Evolutionary conservation across 2,888 invertebrate species (phyloP), one percentile per base, ranked within the genome.

Genomic region (Nemoura dubitans): DNA sequence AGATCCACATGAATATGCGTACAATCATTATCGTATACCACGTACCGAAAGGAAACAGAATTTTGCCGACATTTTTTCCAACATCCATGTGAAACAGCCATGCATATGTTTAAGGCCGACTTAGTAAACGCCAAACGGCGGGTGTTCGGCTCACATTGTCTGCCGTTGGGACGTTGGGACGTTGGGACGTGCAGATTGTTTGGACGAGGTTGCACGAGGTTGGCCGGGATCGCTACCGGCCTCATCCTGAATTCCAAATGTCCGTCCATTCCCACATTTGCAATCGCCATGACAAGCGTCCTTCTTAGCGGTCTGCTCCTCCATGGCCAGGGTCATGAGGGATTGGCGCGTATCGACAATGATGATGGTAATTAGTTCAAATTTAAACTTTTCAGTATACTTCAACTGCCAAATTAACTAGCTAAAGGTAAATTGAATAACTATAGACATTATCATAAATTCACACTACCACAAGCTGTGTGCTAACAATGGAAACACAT

Each of bases 31-130:
- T 21, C 59, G 16, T 1, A 21, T n/a, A n/a, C n/a, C n/a, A n/a
- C 59, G 14, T 1, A 59, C 59, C 59, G 21, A 7, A 7, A 21
- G 76, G 21, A 76, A 76, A 21, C 78, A 78, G 78, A 26, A 78
- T 26, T 78, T 78, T 78, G 78, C 78, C 28, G 28, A 78, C 78
- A 78, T 78, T 78, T 78, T 28, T 78, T 78, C 76, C 5, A 21
- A 78, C 78, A 28, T 78, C n/a, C 28, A 78, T 59, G 59, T 21
- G 59, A 59, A 59, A 27, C 25, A 78, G 78, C 3, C 78, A 26
- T 78, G 78, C 78, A 78, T 27, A 78, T 76, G 21, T 27, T 78
- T 78, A 27, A 10, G 6, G 2, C 28, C 25, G 10, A 78, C 28
- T 27, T 26, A 25, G 25, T 78, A 78, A 59, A 59, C 59, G 59